These are phyloP conservation scores for Antechinus flavipes DNA, from an alignment of 2,113 vertebrate species.

Conservation along the genomic window DNA sequence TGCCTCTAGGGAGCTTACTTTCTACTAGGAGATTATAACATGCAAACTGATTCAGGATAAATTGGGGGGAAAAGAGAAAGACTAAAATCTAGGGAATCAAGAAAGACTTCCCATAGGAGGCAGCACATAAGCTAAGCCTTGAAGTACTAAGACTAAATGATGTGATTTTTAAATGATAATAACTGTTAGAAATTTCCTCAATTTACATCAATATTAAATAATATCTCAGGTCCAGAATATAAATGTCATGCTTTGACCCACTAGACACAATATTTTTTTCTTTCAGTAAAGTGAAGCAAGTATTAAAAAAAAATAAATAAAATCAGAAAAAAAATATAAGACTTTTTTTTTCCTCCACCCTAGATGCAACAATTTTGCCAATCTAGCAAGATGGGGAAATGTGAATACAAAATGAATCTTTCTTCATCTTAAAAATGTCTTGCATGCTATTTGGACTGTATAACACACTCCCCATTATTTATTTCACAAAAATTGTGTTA, in stretches of 20 bases:
- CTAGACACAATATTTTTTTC: conserved; percentile 32
- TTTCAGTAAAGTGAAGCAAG: background rate
- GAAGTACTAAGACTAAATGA: background rate
- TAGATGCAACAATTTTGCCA: background rate
- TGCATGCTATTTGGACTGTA: conserved; percentile 17
- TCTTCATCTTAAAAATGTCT: conserved; percentile 32
- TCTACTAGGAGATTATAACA: background rate
- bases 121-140: background rate
- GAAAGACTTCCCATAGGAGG: background rate
- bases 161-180: conserved; percentile 8
- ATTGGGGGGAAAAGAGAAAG: background rate
- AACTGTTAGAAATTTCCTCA: conserved; percentile 26
- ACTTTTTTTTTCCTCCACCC: background rate
- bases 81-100: background rate
- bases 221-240: conserved; percentile 8
- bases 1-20: background rate
- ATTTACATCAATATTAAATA: conserved; percentile 30
- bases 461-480: background rate
- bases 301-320: conserved; percentile 4
- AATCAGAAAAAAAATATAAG: background rate
- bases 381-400: background rate
- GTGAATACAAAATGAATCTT: background rate
- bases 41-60: background rate
- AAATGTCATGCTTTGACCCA: conserved; percentile 25
- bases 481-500: conserved; percentile 48